These are phyloP conservation scores for Cardiocondyla obscurior DNA, from an alignment of 1,140 invertebrate genomes.

Conservation along the genomic window DNA sequence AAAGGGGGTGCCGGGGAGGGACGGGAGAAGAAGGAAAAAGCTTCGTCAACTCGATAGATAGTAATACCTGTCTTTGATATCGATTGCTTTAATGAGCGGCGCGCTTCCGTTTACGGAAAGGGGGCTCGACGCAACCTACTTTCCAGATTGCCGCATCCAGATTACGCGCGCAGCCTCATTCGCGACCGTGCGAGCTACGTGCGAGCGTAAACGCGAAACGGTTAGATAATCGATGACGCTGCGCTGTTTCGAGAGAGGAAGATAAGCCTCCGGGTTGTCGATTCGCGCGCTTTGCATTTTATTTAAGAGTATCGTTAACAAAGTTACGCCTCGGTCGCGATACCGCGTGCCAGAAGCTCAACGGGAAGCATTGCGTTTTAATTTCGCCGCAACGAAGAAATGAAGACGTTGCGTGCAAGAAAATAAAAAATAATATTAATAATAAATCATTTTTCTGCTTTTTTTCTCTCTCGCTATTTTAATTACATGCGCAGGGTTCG, in stretches of 20 bases:
- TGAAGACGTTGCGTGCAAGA: too few relatives aligned
- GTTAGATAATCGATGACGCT: background rate
- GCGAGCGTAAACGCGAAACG: background rate
- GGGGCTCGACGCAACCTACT: constrained; percentile 43
- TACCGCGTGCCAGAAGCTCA: too few relatives aligned
- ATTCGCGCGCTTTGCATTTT: background rate
- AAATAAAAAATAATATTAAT: background rate
- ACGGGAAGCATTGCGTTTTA: too few relatives aligned
- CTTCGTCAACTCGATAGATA: constrained; percentile 25
- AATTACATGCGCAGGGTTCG: background rate
- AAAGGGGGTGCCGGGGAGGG: background rate
- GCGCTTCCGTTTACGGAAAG: constrained; percentile 23
- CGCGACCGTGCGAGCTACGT: background rate
- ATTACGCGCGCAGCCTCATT: constrained; percentile 31
- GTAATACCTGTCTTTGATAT: constrained; percentile 43
- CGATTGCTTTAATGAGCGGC: constrained; percentile 43
- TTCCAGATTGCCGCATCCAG: constrained; percentile 37
- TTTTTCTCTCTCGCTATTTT: background rate
- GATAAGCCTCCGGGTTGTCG: background rate
- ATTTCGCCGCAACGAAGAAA: too few relatives aligned
- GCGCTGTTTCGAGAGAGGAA: background rate
- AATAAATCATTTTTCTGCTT: too few relatives aligned
- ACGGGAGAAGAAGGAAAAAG: background rate
- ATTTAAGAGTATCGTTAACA: too few relatives aligned
- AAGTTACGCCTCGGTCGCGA: too few relatives aligned